Evolutionary conservation across 2,888 invertebrate species (phyloP), one percentile per base, ranked within the genome.

Genomic region (Synergus laeviventris): DNA sequence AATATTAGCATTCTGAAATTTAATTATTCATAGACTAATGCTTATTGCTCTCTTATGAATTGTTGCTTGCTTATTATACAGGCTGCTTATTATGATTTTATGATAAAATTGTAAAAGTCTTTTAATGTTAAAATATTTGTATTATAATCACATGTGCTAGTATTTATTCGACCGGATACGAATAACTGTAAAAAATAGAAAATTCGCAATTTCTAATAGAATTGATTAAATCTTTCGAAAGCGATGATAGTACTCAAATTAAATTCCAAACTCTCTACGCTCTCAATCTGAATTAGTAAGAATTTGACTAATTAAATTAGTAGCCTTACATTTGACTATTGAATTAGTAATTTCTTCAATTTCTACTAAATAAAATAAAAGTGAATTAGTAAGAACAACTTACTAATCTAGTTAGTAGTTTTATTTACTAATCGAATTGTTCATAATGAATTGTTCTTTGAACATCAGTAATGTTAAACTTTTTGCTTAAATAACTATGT

Each of bases 251-350:
- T 66, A 21, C 4, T 70, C 11, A 31, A 49, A 70, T 70, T n/a
- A 36, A 70, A 70, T 70, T 70, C 70, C 49, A 36, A 49, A 45
- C 31, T 31, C 9, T 70, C 31, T n/a, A 21, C 36, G 31, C n/a
- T n/a, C n/a, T n/a, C n/a, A n/a, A n/a, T n/a, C n/a, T n/a, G n/a
- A n/a, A n/a, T n/a, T n/a, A n/a, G n/a, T n/a, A n/a, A n/a, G n/a
- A n/a, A n/a, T n/a, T n/a, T n/a, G n/a, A n/a, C n/a, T n/a, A n/a
- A n/a, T n/a, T n/a, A n/a, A n/a, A n/a, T n/a, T n/a, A n/a, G n/a
- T n/a, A n/a, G n/a, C n/a, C n/a, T n/a, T n/a, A n/a, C n/a, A n/a
- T n/a, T n/a, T n/a, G n/a, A n/a, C n/a, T n/a, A n/a, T n/a, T n/a
- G n/a, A n/a, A n/a, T n/a, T n/a, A n/a, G n/a, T n/a, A n/a, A n/a